Evolutionary conservation across 2,113 vertebrate species (phyloP), one percentile per base, ranked within the genome.

Genomic region (Thermophis baileyi): DNA sequence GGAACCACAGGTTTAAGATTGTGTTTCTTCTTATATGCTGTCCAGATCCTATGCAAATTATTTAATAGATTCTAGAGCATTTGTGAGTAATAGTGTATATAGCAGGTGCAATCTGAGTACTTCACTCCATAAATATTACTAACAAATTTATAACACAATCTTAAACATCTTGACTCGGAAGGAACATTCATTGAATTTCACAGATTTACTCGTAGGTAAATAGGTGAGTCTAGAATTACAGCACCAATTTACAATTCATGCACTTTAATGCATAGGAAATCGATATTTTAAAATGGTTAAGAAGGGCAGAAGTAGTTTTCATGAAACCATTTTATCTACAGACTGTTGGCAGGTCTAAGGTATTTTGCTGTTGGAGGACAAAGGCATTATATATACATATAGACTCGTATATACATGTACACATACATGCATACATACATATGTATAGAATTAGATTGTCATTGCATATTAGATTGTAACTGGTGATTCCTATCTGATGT

Each of bases 1-100:
- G 96, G 95, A 97, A 96, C 88, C 51, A 92, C 74, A n/a, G 0
- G 27, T 55, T 93, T 60, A 89, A 46, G 16, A 14, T 44, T 92
- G 60, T 25, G 40, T 88, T 50, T 44, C 25, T 63, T 69, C 2
- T 35, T 53, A 27, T 16, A 46, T 22, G 18, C 1, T 40, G 20
- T 24, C 81, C 86, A 88, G 47, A n/a, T 27, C 27, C 24, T 60
- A 57, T 24, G 25, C 12, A 87, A 3, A n/a, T 49, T 49, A 50
- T 40, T 7, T 9, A 40, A 85, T 40, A 14, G 49, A 85, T 81
- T 85, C 22, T 55, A 57, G 25, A 87, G 14, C 27, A 91, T 25
- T 44, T 51, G 30, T 12, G 51, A 53, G 11, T 30, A 81, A 69
- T 24, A 44, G 18, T 51, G 47, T 22, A 74, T 81, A 24, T 35